Conservation (phyloP, 2,888 invertebrate genomes). For the Epicampocera succincta region DNA sequence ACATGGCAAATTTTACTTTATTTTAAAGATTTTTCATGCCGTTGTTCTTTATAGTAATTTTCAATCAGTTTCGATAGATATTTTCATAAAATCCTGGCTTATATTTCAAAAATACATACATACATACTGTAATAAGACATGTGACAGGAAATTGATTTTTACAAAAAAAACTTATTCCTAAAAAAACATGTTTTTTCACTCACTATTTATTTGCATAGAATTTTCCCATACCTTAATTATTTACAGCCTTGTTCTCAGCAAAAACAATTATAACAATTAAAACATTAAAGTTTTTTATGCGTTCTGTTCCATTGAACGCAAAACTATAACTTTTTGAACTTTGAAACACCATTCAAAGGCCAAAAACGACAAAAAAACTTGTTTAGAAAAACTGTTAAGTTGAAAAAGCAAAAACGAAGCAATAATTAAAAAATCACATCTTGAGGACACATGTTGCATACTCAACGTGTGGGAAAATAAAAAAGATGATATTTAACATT, state of each 20-base stretch:
- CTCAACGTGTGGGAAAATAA: slow-evolving; percentile 66
- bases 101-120: too few relatives aligned
- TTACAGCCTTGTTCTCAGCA: slow-evolving; percentile 44
- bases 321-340: slow-evolving; percentile 46
- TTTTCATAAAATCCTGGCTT: too few relatives aligned
- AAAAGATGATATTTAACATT: slow-evolving; percentile 61
- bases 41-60: too few relatives aligned
- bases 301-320: slow-evolving; percentile 20
- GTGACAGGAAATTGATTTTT: slow-evolving; percentile 37
- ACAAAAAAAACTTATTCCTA: neutral
- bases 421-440: slow-evolving; percentile 45
- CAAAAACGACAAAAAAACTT: slow-evolving; percentile 35
- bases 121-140: too few relatives aligned
- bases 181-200: neutral
- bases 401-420: slow-evolving; percentile 5
- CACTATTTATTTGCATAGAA: slow-evolving; percentile 32
- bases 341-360: slow-evolving; percentile 27
- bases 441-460: slow-evolving; percentile 65
- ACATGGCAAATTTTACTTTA: too few relatives aligned
- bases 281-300: slow-evolving; percentile 12
- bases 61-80: too few relatives aligned
- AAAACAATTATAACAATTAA: slow-evolving; percentile 42
- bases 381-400: slow-evolving; percentile 35
- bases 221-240: slow-evolving; percentile 30
- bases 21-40: too few relatives aligned